phyloP scores from a whole-genome alignment of 2,888 invertebrate genomes.

The Galeruca laticollis region DNA sequence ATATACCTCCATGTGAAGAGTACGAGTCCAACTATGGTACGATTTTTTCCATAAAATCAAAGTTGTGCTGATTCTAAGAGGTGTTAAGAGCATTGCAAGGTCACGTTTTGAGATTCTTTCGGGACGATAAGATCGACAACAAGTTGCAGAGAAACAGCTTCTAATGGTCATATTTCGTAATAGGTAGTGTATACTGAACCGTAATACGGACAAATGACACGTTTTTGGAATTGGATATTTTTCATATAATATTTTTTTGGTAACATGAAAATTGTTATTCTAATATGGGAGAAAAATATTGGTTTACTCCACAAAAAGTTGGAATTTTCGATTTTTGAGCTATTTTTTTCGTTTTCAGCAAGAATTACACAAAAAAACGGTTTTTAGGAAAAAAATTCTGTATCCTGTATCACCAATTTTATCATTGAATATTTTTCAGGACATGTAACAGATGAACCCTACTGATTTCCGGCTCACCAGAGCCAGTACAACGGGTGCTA shows the following conservation, averaged over 20 bases:
- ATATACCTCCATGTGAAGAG: conserved; percentile 35
- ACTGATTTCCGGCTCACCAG: too few species aligned
- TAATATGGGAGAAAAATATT: too few species aligned
- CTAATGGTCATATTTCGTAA: conserved; percentile 64
- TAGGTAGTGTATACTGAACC: conserved; percentile 42
- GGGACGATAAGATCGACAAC: conserved; percentile 64
- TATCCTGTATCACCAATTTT: too few species aligned
- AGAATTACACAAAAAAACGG: too few species aligned
- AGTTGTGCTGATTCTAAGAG: conserved; percentile 56
- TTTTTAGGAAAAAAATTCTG: too few species aligned
- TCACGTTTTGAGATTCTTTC: conserved; percentile 65
- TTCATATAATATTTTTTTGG: not conserved
- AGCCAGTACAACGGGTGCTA: too few species aligned
- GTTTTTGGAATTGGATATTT: not conserved
- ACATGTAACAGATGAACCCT: too few species aligned
- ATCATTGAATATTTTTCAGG: too few species aligned
- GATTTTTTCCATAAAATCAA: conserved; percentile 47
- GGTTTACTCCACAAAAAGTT: too few species aligned
- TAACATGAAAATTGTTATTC: too few species aligned
- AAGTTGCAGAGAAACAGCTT: conserved; percentile 64
- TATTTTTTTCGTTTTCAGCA: too few species aligned
- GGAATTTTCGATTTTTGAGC: too few species aligned
- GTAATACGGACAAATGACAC: not conserved
- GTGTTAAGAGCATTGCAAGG: conserved; percentile 65
- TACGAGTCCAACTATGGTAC: conserved; percentile 33